A percentile compares a stretch with the other conserved stretches of the same genome.
Evolutionary conservation across 2,797 vertebrate species (phyloP).

Genomic region (Hydrophis major): DNA sequence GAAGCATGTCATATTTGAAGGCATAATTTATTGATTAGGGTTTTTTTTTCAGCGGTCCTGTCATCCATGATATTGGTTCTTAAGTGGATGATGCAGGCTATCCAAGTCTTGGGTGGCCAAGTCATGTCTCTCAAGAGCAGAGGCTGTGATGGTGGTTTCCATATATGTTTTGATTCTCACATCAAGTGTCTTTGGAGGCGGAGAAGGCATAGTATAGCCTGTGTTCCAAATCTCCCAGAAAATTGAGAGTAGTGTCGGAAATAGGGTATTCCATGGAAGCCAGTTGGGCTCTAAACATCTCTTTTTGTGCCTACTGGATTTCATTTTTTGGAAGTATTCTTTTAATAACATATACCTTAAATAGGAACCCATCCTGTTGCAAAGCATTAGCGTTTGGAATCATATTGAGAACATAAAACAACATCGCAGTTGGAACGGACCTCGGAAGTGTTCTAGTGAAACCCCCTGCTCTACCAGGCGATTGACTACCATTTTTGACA

Average conservation of each 20-base stretch:
- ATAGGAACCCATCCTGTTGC: background rate
- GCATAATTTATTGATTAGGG: background rate
- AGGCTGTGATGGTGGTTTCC: background rate
- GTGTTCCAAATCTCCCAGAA: background rate
- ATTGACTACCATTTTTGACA: background rate
- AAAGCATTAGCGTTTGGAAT: background rate
- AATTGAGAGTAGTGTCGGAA: background rate
- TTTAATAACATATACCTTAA: background rate
- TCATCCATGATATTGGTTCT: background rate
- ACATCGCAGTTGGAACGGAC: background rate
- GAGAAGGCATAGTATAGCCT: background rate
- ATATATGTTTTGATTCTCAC: background rate
- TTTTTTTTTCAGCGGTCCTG: background rate
- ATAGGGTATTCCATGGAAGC: background rate
- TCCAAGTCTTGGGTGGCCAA: background rate
- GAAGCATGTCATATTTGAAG: background rate
- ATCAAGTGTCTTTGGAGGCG: background rate
- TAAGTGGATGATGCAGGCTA: background rate
- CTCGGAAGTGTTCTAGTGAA: background rate
- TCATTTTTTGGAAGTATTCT: background rate
- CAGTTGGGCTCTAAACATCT: background rate
- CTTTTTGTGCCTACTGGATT: background rate
- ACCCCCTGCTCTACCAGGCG: background rate
- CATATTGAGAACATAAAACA: background rate
- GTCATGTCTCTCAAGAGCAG: background rate